Evolutionary conservation across 2,888 invertebrate species (phyloP).

Genomic region (Drosophila phalerata): DNA sequence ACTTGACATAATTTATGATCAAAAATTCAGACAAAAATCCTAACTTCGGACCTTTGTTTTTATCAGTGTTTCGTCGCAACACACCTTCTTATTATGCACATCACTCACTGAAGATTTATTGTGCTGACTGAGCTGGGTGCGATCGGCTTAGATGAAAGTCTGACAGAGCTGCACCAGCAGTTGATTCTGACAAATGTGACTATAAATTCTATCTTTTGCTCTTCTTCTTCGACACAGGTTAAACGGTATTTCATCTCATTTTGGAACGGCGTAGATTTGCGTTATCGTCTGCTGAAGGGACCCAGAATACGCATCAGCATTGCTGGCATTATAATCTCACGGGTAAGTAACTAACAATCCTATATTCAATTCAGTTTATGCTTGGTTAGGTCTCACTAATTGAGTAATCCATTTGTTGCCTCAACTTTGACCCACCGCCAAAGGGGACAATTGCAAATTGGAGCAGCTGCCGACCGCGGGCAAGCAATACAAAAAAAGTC

Average conservation of each 20-base stretch:
- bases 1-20: background rate
- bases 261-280: slow-evolving; percentile 97
- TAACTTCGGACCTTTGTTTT: background rate
- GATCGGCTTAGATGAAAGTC: slow-evolving; percentile 66
- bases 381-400: slow-evolving; percentile 42
- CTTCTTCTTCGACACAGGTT: slow-evolving; percentile 87
- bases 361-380: background rate
- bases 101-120: slow-evolving; percentile 61
- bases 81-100: slow-evolving; percentile 60
- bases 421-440: slow-evolving; percentile 64
- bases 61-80: slow-evolving; percentile 11
- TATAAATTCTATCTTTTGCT: slow-evolving; percentile 11
- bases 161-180: background rate
- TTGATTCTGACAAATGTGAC: slow-evolving; percentile 28
- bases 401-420: slow-evolving; percentile 62
- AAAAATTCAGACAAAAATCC: background rate
- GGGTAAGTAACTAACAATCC: slow-evolving; percentile 88
- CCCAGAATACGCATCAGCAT: slow-evolving; percentile 97
- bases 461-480: slow-evolving; percentile 47
- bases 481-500: slow-evolving; percentile 20
- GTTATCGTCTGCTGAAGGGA: slow-evolving; percentile 96
- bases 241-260: slow-evolving; percentile 97
- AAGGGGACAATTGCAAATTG: slow-evolving; percentile 55
- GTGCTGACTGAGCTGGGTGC: slow-evolving; percentile 47
- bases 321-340: slow-evolving; percentile 97